Base-by-base conservation (phyloP, 2,888 invertebrate genomes). In the Cheilosia vulpina region DNA sequence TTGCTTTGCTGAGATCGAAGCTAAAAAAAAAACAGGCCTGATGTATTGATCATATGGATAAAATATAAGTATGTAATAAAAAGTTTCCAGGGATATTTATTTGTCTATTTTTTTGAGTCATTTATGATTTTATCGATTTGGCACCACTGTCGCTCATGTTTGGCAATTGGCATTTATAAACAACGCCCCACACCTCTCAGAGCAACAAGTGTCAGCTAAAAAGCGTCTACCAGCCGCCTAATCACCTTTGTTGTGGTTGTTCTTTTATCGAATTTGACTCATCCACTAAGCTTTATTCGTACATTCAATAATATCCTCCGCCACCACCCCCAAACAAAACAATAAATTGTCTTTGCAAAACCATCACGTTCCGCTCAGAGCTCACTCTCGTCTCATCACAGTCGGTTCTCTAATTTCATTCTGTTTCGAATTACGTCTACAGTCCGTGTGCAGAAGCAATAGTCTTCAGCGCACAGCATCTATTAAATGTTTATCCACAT, bases 241-340 rank as follows among this genome's bases (percentile, higher is more conserved):
- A 65, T 62, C 69, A 60, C 57, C 41, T 85, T 85, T 85, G 85
- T 85, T 85, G 60, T 81, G 85, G 24, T 85, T 75, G n/a, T 43
- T 66, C 52, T 52, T 31, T 66, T 58, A 58, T 55, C 45, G 31
- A 50, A 52, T 66, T 82, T 72, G 72, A 82, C 65, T 79, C 52
- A 75, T 65, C 75, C 53, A 41, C 55, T 17, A 19, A 53, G 60
- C 27, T 57, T 65, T 57, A 17, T 15, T 21, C 45, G 13, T 4
- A 9, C 47, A 38, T 55, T 52, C 52, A 19, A 50, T 15, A 41
- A 50, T 21, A 65, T 19, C 7, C 55, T 19, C 38, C 68, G 11
- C 63, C 55, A 17, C 47, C 47, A 47, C 15, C 52, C 45, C 21
- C 38, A 53, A 55, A 52, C 27, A 45, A 60, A 34, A 72, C 38